Evolutionary conservation across 2,113 vertebrate species (phyloP).

Genomic region (Asarcornis scutulata): DNA sequence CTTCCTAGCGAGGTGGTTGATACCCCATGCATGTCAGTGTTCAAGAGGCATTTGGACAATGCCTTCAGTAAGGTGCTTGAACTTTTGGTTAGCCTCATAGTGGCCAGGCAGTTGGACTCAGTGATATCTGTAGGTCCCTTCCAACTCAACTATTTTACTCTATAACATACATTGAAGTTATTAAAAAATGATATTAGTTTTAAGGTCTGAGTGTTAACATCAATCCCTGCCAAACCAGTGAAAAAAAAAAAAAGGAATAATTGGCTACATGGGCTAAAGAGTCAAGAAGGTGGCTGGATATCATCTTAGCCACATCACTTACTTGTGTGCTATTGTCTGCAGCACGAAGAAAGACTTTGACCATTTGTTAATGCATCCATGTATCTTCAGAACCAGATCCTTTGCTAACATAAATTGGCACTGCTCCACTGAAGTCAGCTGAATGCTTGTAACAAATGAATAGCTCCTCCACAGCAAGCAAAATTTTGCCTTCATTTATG

Average conservation of each 20-base stretch:
- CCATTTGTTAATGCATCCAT: neutral
- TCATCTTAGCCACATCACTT: neutral
- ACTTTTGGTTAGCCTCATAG: neutral
- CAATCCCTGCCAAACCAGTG: neutral
- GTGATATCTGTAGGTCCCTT: neutral
- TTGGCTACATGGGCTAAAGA: neutral
- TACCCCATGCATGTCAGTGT: neutral
- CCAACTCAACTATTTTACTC: neutral
- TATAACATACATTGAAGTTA: neutral
- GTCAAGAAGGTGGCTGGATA: neutral
- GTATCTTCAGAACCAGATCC: neutral
- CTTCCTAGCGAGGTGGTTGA: neutral
- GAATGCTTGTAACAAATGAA: slow-evolving; percentile 51
- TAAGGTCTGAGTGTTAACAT: neutral
- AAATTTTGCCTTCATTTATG: slow-evolving; percentile 51
- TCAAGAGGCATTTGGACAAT: neutral
- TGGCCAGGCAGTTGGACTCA: neutral
- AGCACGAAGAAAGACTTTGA: neutral
- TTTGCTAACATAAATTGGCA: slow-evolving; percentile 38
- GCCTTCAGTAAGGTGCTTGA: neutral
- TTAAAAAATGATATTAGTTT: neutral
- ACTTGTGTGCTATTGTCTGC: neutral
- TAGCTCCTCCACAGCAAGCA: slow-evolving; percentile 46
- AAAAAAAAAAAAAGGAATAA: neutral
- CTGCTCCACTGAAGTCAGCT: slow-evolving; percentile 24